Conservation (phyloP, 2,113 vertebrate species). For the Gorsachius goisagi region DNA sequence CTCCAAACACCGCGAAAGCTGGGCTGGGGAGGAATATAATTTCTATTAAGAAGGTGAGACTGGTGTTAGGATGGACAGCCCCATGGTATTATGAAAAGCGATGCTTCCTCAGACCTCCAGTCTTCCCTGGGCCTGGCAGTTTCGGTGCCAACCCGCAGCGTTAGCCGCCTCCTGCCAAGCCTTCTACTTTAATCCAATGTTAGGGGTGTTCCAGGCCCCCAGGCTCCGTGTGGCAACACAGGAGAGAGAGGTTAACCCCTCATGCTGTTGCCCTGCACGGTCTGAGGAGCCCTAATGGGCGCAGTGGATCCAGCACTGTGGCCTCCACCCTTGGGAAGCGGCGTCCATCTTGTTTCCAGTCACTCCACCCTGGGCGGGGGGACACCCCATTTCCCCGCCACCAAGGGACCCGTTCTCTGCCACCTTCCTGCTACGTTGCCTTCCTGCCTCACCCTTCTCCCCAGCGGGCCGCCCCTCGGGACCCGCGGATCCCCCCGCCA, state of each 20-base stretch:
- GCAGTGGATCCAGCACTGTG: accelerated
- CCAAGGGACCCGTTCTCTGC: accelerated
- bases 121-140: neutral
- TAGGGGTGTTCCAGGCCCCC: neutral
- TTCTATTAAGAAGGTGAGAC: accelerated
- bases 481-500: too few species aligned
- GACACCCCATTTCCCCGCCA: accelerated
- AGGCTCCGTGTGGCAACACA: accelerated
- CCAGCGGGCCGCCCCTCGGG: too few species aligned
- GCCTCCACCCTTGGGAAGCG: accelerated
- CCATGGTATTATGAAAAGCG: accelerated
- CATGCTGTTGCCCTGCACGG: accelerated
- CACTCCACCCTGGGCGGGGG: accelerated
- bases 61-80: accelerated
- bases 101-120: accelerated
- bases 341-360: neutral
- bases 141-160: neutral
- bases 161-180: neutral
- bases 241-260: accelerated
- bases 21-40: accelerated
- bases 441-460: too few species aligned
- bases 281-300: accelerated
- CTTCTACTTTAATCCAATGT: neutral
- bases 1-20: accelerated
- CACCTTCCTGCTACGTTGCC: too few species aligned